Conservation (phyloP, 2,113 vertebrate genomes). For the Galeopterus variegatus region DNA sequence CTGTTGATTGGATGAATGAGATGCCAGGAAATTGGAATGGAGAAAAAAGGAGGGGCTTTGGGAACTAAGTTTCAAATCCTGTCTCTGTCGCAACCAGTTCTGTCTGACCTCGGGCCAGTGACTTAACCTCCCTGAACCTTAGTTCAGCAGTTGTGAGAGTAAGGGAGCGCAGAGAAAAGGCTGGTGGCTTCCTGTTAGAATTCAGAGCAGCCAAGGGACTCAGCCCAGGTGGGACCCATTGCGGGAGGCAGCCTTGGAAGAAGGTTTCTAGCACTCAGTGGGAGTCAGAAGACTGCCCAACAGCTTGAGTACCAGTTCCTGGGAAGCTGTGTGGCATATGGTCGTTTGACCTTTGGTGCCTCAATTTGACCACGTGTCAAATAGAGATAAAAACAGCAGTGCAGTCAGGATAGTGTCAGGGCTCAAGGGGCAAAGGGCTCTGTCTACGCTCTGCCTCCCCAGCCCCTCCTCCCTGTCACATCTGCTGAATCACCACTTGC, state of each 20-base stretch:
- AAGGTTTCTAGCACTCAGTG: not conserved
- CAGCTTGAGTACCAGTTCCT: not conserved
- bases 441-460: not conserved
- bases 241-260: not conserved
- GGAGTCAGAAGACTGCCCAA: not conserved
- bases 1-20: not conserved
- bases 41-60: not conserved
- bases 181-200: not conserved
- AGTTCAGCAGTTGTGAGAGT: not conserved
- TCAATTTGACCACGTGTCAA: not conserved
- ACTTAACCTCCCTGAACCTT: conserved; percentile 14
- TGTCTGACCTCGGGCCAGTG: not conserved
- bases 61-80: not conserved
- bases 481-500: not conserved
- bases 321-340: not conserved
- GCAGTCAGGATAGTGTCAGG: not conserved
- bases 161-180: not conserved
- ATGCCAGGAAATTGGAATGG: not conserved
- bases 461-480: not conserved
- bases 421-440: not conserved
- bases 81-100: not conserved
- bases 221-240: not conserved
- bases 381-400: not conserved
- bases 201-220: not conserved
- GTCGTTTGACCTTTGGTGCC: not conserved